Percentiles rank a stretch among this genome's conserved stretches.
These are phyloP conservation scores for Caradrina clavipalpis DNA, from an alignment of 2,888 invertebrate genomes.

Conservation along the genomic window DNA sequence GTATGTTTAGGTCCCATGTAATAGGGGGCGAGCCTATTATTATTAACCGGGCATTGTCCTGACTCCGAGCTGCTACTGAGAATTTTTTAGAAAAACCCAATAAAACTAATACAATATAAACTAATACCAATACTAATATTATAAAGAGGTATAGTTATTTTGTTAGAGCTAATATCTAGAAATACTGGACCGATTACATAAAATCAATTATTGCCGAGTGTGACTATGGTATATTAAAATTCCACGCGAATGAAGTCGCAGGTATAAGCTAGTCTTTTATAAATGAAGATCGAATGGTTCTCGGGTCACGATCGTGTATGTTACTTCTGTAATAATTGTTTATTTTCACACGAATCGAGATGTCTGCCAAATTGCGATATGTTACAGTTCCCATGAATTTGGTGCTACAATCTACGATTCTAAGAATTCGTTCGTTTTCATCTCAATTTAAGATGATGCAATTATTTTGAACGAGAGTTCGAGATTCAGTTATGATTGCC, in stretches of 20 bases:
- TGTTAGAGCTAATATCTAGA: no score
- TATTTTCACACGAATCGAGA: conserved; percentile 20
- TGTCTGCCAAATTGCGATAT: conserved; percentile 36
- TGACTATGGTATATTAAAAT: no score
- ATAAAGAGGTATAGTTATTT: no score
- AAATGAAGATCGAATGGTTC: neutral
- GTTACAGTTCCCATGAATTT: conserved; percentile 27
- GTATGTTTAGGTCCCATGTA: no score
- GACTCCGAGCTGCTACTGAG: no score
- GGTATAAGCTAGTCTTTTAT: neutral
- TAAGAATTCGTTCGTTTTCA: conserved; percentile 37
- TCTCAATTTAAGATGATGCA: conserved; percentile 38
- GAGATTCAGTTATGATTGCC: conserved; percentile 8
- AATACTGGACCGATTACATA: no score
- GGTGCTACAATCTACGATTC: conserved; percentile 23
- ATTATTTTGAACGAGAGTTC: conserved; percentile 26
- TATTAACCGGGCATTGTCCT: no score
- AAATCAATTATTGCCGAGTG: no score
- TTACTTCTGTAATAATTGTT: conserved; percentile 10
- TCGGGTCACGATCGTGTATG: neutral
- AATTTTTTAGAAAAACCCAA: no score
- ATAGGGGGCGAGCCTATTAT: no score
- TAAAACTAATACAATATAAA: no score
- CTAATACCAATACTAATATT: no score
- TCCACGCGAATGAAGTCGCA: neutral